These are phyloP conservation scores for Drosophila neocordata DNA, from an alignment of 1,140 invertebrate genomes.

Conservation along the genomic window DNA sequence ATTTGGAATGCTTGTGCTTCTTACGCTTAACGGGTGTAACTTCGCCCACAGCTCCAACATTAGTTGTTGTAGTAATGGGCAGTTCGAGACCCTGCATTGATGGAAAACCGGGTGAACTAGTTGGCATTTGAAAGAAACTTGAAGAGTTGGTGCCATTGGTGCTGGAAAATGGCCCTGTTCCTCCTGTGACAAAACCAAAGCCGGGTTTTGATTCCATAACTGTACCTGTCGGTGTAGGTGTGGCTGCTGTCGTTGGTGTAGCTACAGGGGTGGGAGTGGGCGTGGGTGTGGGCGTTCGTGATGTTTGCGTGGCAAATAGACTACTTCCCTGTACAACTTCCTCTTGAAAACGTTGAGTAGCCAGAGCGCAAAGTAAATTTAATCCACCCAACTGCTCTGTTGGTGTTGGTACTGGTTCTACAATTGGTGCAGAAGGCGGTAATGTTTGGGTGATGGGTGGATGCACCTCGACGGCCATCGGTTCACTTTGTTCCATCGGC, in stretches of 20 bases:
- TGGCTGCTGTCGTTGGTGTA: conserved; percentile 9
- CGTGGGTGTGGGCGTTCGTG: conserved; percentile 55
- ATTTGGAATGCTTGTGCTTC: conserved; percentile 83
- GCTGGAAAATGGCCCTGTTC: conserved; percentile 25
- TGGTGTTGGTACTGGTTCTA: conserved; percentile 78
- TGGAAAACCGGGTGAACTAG: conserved; percentile 62
- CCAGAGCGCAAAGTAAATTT: conserved; percentile 91
- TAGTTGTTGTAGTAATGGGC: conserved; percentile 49
- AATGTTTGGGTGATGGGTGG: conserved; percentile 40
- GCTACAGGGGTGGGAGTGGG: conserved; percentile 9
- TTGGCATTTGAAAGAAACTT: conserved; percentile 43
- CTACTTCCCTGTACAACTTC: conserved; percentile 84
- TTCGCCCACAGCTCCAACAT: conserved; percentile 19
- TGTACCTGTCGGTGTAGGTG: neutral
- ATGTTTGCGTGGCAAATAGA: conserved; percentile 63
- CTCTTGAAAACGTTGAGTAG: conserved; percentile 92
- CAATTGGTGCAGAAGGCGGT: conserved; percentile 42
- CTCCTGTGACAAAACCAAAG: conserved; percentile 34
- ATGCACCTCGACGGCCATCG: conserved; percentile 19
- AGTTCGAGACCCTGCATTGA: conserved; percentile 79
- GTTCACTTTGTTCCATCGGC: conserved; percentile 62
- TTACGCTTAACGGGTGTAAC: conserved; percentile 68
- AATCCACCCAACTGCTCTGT: conserved; percentile 87
- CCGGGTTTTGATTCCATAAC: conserved; percentile 32
- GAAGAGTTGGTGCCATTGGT: conserved; percentile 3